Conservation (phyloP, 2,113 vertebrate species). For the Corynorhinus townsendii region DNA sequence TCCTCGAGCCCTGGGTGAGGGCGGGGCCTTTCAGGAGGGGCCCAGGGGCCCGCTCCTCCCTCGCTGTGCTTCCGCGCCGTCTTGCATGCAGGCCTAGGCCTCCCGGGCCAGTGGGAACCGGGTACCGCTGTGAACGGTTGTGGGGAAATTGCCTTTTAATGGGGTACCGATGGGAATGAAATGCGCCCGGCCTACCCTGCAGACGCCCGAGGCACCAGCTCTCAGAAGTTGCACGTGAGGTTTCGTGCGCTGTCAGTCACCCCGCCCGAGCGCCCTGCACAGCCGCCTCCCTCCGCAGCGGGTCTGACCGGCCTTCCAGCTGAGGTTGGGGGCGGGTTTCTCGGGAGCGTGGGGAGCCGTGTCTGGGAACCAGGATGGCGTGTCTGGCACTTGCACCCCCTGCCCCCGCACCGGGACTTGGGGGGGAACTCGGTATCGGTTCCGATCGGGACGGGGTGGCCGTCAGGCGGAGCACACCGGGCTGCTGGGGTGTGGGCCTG, state of each 20-base stretch:
- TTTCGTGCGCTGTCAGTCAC: rapidly evolving
- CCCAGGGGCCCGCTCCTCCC: not conserved
- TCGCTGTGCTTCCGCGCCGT: too few relatives aligned
- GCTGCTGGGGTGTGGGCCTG: rapidly evolving
- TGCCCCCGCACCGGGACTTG: not conserved
- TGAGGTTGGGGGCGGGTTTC: not conserved
- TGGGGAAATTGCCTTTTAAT: rapidly evolving
- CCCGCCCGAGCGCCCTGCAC: rapidly evolving
- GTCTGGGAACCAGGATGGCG: not conserved
- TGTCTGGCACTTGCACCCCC: rapidly evolving
- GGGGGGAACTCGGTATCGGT: rapidly evolving
- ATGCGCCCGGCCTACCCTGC: rapidly evolving
- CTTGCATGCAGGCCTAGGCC: rapidly evolving
- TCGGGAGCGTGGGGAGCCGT: rapidly evolving
- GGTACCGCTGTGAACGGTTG: rapidly evolving
- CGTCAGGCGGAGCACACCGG: rapidly evolving
- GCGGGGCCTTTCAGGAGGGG: not conserved
- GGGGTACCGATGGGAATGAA: rapidly evolving
- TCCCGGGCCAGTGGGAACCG: not conserved
- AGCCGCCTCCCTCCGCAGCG: rapidly evolving
- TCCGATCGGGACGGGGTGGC: too few relatives aligned
- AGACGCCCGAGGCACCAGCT: rapidly evolving
- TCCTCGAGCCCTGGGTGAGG: too few relatives aligned
- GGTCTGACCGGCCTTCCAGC: rapidly evolving
- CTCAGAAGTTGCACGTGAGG: rapidly evolving